These are phyloP conservation scores for Pitangus sulphuratus DNA, from an alignment of 2,797 vertebrate species.

Conservation along the genomic window DNA sequence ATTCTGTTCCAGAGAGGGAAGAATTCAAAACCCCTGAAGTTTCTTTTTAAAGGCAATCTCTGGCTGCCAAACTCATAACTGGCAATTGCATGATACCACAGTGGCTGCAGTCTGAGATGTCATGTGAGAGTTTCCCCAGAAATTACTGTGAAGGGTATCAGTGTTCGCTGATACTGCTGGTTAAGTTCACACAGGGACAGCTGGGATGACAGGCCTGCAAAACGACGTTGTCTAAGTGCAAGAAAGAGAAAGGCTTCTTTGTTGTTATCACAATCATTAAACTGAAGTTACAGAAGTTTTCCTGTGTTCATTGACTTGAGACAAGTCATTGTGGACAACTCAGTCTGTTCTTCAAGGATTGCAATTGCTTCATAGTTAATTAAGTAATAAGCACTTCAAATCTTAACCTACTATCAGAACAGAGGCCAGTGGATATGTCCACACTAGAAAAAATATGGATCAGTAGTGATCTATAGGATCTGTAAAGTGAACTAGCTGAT, in stretches of 20 bases:
- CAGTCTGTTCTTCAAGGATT: background rate
- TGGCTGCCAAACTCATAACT: background rate
- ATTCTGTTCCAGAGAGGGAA: background rate
- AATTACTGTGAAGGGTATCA: background rate
- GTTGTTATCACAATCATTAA: background rate
- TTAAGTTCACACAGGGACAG: background rate
- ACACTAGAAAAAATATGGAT: background rate
- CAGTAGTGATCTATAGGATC: background rate
- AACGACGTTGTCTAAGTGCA: background rate
- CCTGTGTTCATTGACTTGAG: background rate
- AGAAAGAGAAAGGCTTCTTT: background rate
- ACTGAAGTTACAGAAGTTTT: background rate
- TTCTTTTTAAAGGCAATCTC: background rate
- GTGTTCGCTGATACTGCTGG: background rate
- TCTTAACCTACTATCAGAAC: background rate
- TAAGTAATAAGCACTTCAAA: background rate
- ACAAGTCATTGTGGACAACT: background rate
- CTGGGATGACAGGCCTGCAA: background rate
- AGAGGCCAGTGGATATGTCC: background rate
- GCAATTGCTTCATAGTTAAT: background rate
- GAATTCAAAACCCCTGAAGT: background rate
- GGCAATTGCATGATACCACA: background rate
- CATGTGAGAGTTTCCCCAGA: background rate
- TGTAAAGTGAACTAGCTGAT: background rate
- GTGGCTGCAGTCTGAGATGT: background rate